Conservation (phyloP, 2,797 vertebrate species). For the Trematomus bernacchii region DNA sequence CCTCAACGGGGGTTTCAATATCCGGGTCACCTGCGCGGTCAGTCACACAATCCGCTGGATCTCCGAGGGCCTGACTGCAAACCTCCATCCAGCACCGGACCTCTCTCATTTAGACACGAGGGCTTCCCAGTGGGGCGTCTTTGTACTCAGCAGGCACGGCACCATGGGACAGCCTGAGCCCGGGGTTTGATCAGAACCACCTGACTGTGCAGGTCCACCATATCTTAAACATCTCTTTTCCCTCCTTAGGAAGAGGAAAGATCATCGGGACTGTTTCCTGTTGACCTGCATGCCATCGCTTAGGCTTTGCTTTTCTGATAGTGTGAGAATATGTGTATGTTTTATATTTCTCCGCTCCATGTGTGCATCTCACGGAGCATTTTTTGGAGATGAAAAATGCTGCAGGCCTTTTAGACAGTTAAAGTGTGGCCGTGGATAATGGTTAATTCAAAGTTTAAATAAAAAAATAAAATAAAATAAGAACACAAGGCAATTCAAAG, state of each 20-base stretch:
- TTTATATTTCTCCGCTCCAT: slow-evolving; percentile 8
- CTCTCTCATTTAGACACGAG: slow-evolving; percentile 81
- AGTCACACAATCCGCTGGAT: slow-evolving; percentile 73
- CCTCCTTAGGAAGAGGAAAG: slow-evolving; percentile 66
- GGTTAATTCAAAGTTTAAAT: background rate
- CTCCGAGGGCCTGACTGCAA: slow-evolving; percentile 58
- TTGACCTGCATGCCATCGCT: slow-evolving; percentile 60
- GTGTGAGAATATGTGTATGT: slow-evolving; percentile 39
- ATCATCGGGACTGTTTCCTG: slow-evolving; percentile 65
- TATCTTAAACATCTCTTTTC: slow-evolving; percentile 79
- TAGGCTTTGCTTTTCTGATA: slow-evolving; percentile 34
- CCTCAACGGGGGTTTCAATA: slow-evolving; percentile 51
- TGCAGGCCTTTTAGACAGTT: background rate
- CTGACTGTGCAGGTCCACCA: slow-evolving; percentile 65
- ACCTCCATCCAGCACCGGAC: slow-evolving; percentile 66
- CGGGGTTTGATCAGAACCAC: slow-evolving; percentile 84
- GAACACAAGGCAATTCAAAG: no score
- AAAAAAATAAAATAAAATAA: background rate
- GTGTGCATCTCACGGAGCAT: background rate
- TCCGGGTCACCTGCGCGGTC: slow-evolving; percentile 68
- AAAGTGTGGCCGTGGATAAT: background rate
- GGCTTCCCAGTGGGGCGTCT: slow-evolving; percentile 72
- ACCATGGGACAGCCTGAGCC: slow-evolving; percentile 64
- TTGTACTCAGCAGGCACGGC: slow-evolving; percentile 79
- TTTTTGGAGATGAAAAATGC: no score